These are phyloP conservation scores for Cynodonichthys magdalenae DNA, from an alignment of 2,797 vertebrate genomes.

Conservation along the genomic window DNA sequence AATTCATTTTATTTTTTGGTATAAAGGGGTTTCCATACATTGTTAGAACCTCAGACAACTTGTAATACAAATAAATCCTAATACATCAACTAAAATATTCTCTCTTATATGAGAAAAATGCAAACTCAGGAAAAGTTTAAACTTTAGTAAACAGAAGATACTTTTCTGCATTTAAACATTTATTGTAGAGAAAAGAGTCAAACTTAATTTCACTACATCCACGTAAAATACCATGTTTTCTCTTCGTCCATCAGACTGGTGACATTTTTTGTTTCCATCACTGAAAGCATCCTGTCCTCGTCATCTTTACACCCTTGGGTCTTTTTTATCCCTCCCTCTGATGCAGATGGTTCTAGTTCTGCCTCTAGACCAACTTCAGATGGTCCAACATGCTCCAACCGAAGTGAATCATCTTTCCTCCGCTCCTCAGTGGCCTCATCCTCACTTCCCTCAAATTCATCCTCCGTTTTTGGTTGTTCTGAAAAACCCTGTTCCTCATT, in stretches of 20 bases:
- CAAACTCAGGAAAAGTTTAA: not conserved
- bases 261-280: slow-evolving; percentile 23
- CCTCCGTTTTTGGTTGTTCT: not conserved
- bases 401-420: slow-evolving; percentile 3
- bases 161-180: slow-evolving; percentile 26
- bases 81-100: not conserved
- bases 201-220: slow-evolving; percentile 49
- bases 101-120: not conserved
- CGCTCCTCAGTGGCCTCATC: slow-evolving; percentile 13
- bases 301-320: slow-evolving; percentile 1
- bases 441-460: not conserved
- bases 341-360: not conserved
- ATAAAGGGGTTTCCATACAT: too few relatives aligned
- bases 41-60: too few relatives aligned
- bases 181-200: slow-evolving; percentile 48
- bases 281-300: not conserved
- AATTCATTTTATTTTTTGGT: too few relatives aligned
- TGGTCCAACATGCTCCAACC: not conserved
- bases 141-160: not conserved
- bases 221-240: slow-evolving; percentile 72
- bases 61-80: too few relatives aligned
- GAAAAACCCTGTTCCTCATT: not conserved
- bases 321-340: slow-evolving; percentile 8
- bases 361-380: not conserved
- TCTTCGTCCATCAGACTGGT: slow-evolving; percentile 5